Base-by-base conservation (phyloP, 2,888 invertebrate genomes). In the Autographa gamma region DNA sequence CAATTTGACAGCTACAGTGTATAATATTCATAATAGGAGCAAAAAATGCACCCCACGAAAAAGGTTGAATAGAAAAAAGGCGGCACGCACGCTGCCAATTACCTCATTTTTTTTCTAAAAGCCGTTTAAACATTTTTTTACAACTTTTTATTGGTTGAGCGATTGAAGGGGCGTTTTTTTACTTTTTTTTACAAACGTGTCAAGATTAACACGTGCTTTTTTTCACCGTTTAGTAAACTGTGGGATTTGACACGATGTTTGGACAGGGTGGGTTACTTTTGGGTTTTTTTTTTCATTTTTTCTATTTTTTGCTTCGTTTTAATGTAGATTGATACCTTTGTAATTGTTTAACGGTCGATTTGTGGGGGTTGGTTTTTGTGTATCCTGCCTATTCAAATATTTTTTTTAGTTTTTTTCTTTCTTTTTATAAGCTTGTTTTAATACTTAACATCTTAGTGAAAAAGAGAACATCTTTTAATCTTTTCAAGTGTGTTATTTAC, bases 11-110 rank as follows among this genome's bases (percentile, higher is more conserved):
- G 88, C 74, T 69, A 68, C 71, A 65, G 71, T 34, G 60, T 73
- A 76, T 77, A 77, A 70, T 60, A 73, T 63, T 73, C 63, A 85
- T 93, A 92, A 95, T 94, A 89, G 91, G 85, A 75, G 87, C 91
- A 95, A 94, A 95, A 95, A 95, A 93, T 85, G 83, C 91, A 92
- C 93, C 94, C 94, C 91, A 91, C 88, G 84, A 76, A 86, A 77
- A 76, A 60, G 63, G 43, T 58, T 69, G 78, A 77, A 63, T 84
- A 88, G 92, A 91, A 90, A 87, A 86, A 91, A 88, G 94, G 89
- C 89, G 92, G 93, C 95, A 93, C 95, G 92, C 91, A 93, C 80
- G 86, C 87, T 88, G 88, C 92, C 95, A 95, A 95, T 95, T 94
- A 94, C 86, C 85, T 89, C 87, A 82, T 89, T 92, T 93, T 93